Percentiles rank a stretch among this genome's conserved stretches.
Evolutionary conservation across 2,113 vertebrate genomes (phyloP).

Genomic region (Pogonocichla stellata): DNA sequence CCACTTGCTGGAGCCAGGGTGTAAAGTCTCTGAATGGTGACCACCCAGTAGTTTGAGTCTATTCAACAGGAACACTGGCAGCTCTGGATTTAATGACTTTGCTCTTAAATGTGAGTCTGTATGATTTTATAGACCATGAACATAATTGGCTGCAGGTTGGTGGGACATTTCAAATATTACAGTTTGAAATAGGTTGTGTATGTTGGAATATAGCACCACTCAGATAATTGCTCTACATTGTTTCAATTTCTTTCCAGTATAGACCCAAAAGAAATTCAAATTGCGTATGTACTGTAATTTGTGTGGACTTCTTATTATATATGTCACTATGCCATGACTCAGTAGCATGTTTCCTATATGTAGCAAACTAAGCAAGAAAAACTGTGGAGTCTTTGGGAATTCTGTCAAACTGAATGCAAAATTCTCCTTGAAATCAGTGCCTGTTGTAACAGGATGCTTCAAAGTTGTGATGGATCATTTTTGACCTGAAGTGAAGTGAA

Average conservation of each 20-base stretch:
- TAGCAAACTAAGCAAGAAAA: background rate
- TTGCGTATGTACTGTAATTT: background rate
- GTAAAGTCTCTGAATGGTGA: background rate
- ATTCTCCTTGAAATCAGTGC: background rate
- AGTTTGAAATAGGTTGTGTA: background rate
- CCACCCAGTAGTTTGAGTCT: background rate
- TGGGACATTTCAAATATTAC: background rate
- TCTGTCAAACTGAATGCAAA: background rate
- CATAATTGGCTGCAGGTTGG: background rate
- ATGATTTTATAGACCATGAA: background rate
- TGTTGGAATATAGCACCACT: background rate
- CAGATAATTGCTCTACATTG: background rate
- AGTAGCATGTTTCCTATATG: background rate
- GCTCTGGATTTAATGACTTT: background rate
- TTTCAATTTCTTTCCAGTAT: background rate
- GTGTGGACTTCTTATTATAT: background rate
- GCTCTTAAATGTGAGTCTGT: background rate
- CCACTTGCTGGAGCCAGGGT: accelerated
- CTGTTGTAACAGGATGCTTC: background rate
- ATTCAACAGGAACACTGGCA: accelerated
- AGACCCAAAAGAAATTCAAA: background rate
- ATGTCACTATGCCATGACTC: background rate
- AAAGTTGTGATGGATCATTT: background rate
- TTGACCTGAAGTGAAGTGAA: background rate
- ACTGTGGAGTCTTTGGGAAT: background rate